These are phyloP conservation scores for Gephyroberyx darwinii DNA, from an alignment of 2,797 vertebrate species.

Conservation along the genomic window DNA sequence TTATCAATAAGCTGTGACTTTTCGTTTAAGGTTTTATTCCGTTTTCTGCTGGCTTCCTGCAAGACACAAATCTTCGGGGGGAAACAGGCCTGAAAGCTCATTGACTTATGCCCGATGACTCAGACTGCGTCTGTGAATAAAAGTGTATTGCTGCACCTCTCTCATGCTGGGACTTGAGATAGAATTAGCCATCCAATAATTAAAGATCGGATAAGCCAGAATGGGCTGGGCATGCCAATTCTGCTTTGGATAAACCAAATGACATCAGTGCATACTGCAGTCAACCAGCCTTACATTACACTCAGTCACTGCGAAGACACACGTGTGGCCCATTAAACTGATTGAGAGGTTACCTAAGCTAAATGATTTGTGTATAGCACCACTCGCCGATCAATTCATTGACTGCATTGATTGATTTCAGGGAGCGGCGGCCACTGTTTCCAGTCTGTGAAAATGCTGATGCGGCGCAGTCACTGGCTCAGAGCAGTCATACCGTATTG, in stretches of 20 bases:
- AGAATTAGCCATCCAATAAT: constrained; percentile 8
- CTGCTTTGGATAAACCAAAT: constrained; percentile 27
- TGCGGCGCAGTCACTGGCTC: constrained; percentile 24
- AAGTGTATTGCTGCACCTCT: not conserved
- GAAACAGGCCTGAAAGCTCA: constrained; percentile 9
- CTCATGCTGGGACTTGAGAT: not conserved
- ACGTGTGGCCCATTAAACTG: constrained; percentile 57
- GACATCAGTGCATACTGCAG: constrained; percentile 14
- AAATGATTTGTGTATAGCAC: constrained; percentile 37
- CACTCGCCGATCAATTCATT: constrained; percentile 45
- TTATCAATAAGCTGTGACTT: constrained; percentile 14
- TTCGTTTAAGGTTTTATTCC: constrained; percentile 15
- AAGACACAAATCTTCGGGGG: constrained; percentile 18
- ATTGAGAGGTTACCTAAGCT: constrained; percentile 61
- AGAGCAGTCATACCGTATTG: constrained; percentile 34
- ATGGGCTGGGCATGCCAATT: not conserved
- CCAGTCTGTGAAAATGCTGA: constrained; percentile 55
- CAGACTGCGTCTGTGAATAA: constrained; percentile 19
- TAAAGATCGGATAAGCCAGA: not conserved
- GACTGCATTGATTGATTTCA: constrained; percentile 54
- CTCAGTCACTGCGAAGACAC: constrained; percentile 27
- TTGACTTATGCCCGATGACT: constrained; percentile 25
- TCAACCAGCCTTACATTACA: constrained; percentile 27
- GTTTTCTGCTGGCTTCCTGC: not conserved
- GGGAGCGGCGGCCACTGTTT: constrained; percentile 24